Percentiles rank a stretch among this genome's conserved stretches.
These are phyloP conservation scores for Papilio polyxenes DNA, from an alignment of 1,140 invertebrate genomes.

Conservation along the genomic window DNA sequence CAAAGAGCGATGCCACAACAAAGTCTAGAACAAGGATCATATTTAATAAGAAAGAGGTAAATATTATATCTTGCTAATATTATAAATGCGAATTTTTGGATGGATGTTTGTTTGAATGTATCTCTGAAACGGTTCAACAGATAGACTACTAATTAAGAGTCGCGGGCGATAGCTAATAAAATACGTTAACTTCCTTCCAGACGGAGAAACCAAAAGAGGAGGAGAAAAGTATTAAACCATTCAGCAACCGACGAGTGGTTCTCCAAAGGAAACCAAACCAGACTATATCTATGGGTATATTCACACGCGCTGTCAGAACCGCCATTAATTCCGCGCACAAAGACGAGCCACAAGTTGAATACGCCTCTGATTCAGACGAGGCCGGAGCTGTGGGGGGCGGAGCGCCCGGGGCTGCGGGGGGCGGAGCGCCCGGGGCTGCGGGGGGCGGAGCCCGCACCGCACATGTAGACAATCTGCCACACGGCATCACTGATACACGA, in stretches of 20 bases:
- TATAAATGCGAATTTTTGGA: no score
- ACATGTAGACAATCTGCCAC: constrained; percentile 60
- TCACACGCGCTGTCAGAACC: constrained; percentile 64
- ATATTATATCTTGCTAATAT: not conserved
- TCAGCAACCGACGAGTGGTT: constrained; percentile 64
- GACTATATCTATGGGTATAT: constrained; percentile 59
- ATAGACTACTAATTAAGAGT: no score
- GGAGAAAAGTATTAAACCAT: constrained; percentile 46
- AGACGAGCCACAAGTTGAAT: constrained; percentile 54
- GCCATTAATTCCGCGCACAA: constrained; percentile 49
- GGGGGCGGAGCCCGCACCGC: constrained; percentile 39
- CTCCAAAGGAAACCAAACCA: constrained; percentile 53
- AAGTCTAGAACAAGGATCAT: constrained; percentile 59
- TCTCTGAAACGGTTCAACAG: no score
- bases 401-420: constrained; percentile 40
- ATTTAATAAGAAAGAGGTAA: constrained; percentile 64
- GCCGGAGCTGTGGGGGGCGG: constrained; percentile 30
- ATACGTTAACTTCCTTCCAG: constrained; percentile 34
- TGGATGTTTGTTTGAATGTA: no score
- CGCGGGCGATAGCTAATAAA: no score
- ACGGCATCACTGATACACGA: constrained; percentile 70
- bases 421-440: constrained; percentile 39
- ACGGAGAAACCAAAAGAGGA: constrained; percentile 46
- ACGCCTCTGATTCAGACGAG: constrained; percentile 53
- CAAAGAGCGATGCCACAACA: constrained; percentile 43